Evolutionary conservation across 2,113 vertebrate genomes (phyloP).

Genomic region (Toxostoma redivivum): DNA sequence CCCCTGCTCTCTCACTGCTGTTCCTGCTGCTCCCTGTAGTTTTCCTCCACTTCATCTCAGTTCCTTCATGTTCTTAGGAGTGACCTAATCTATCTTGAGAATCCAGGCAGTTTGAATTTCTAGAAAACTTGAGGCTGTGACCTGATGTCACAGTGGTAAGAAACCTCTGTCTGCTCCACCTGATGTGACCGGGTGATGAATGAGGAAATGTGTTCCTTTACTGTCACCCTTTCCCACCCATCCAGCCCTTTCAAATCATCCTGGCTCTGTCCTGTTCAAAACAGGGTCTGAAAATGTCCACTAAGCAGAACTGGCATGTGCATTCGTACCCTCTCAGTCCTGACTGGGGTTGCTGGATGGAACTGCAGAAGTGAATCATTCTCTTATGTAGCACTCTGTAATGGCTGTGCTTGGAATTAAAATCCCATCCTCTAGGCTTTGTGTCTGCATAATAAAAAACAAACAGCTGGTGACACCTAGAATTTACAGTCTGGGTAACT

Average conservation of each 20-base stretch:
- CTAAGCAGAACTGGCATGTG: background rate
- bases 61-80: background rate
- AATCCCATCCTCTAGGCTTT: background rate
- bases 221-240: background rate
- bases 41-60: background rate
- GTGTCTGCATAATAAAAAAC: background rate
- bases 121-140: background rate
- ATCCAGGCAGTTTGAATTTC: background rate
- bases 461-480: background rate
- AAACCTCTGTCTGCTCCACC: background rate
- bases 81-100: background rate
- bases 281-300: background rate
- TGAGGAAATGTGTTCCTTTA: background rate
- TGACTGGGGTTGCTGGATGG: background rate
- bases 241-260: background rate
- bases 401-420: background rate
- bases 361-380: background rate
- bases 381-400: background rate
- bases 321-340: background rate
- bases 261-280: background rate
- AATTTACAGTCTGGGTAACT: background rate
- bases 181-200: background rate
- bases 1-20: background rate
- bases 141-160: background rate
- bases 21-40: accelerated